Conservation (phyloP, 2,888 invertebrate genomes). For the Disparrhopalites patrizii region DNA sequence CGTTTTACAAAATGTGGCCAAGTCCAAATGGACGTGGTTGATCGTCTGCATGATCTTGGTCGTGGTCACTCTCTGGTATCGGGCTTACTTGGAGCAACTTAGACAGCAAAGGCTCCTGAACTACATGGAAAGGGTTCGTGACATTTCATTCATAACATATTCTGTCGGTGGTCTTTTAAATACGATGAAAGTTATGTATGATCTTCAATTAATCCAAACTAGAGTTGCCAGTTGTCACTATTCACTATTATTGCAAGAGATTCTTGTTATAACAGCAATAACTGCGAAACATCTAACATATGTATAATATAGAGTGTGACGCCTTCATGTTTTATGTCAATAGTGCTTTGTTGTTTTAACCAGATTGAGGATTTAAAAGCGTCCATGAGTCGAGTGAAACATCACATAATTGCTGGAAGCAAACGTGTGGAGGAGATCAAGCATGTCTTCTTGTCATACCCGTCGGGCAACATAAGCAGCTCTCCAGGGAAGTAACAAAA, state of each 20-base stretch:
- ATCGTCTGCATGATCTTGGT: conserved; percentile 2
- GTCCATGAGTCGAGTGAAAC: conserved; percentile 15
- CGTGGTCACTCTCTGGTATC: background rate
- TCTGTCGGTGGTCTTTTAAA: background rate
- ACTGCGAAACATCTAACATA: too few species aligned
- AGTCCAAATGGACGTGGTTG: conserved; percentile 8
- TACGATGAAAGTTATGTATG: too few species aligned
- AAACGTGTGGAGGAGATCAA: conserved; percentile 1
- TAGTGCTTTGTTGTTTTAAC: too few species aligned
- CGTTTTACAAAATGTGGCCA: background rate
- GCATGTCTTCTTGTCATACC: too few species aligned
- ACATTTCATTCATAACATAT: too few species aligned
- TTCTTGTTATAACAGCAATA: too few species aligned
- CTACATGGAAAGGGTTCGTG: conserved; percentile 20
- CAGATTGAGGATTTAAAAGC: conserved; percentile 23
- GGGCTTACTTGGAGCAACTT: conserved; percentile 4
- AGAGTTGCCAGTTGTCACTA: too few species aligned
- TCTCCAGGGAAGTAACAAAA: too few species aligned
- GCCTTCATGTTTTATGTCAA: background rate
- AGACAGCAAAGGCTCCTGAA: conserved; percentile 6
- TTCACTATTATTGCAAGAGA: too few species aligned
- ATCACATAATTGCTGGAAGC: conserved; percentile 12
- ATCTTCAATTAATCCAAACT: too few species aligned
- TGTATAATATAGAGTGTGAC: too few species aligned
- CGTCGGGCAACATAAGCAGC: too few species aligned